These are phyloP conservation scores for Chamaetylas fuelleborni DNA, from an alignment of 2,113 vertebrate species.

Conservation along the genomic window DNA sequence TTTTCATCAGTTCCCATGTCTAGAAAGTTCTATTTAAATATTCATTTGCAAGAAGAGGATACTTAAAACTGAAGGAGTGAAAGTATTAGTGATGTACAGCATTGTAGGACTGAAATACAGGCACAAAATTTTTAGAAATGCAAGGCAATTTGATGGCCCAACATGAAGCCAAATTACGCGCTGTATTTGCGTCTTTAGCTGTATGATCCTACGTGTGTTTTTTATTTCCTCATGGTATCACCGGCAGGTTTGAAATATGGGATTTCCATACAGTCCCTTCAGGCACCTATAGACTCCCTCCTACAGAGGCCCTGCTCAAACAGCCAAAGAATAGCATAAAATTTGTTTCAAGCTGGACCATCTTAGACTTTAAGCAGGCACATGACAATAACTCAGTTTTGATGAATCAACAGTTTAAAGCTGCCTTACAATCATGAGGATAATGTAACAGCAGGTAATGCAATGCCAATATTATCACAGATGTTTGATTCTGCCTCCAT, in stretches of 20 bases:
- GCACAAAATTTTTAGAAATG: background rate
- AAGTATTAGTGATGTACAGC: background rate
- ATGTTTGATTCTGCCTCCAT: background rate
- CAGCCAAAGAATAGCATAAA: background rate
- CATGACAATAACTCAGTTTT: background rate
- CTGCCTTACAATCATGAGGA: background rate
- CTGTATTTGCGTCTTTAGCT: background rate
- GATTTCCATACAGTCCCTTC: background rate
- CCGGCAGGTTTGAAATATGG: background rate
- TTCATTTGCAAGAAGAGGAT: background rate
- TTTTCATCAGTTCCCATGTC: background rate
- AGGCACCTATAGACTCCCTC: background rate
- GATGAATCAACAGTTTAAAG: background rate
- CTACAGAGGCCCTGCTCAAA: background rate
- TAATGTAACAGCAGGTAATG: background rate
- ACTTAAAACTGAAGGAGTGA: background rate
- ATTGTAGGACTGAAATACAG: background rate
- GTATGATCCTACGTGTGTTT: accelerated
- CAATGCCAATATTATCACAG: background rate
- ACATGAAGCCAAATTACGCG: background rate
- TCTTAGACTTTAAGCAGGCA: background rate
- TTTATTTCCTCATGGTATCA: background rate
- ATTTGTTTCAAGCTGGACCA: background rate
- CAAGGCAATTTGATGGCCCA: background rate
- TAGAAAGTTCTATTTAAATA: background rate